Base-by-base conservation (phyloP, 2,797 vertebrate species). In the Sebastes cheni region DNA sequence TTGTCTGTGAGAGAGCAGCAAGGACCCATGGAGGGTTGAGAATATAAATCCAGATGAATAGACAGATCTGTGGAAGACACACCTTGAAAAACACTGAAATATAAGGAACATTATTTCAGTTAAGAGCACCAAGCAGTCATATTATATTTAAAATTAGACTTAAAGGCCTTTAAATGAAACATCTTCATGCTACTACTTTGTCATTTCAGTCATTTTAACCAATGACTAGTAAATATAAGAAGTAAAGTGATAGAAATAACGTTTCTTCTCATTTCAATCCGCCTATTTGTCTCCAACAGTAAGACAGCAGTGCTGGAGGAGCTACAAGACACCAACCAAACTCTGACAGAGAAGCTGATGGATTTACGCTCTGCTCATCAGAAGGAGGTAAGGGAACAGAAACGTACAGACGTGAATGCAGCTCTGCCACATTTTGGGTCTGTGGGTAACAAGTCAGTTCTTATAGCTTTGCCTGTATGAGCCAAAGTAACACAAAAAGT, bases 251-350 rank as follows among this genome's bases (percentile, higher is more conserved):
- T 65, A 32, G 14, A 65, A 23, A 22, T 39, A 23, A 46, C 42
- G 0, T 46, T 46, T 18, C 16, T 42, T 42, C 39, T 16, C 39
- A 42, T 42, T 42, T 42, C 14, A 0, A 42, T 9, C 2, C 2
- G 4, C 50, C 50, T 54, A 0, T 59, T 70, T 86, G 65, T 81
- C 36, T 2, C 42, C 23, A 10, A 80, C 72, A 94, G 93, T 54
- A 92, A 92, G 67, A 83, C 79, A 1, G n/a, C 2, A 23, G 89
- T 94, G 85, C 71, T 95, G 77, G 80, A 93, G 78, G 84, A 90
- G 60, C 86, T 95, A 0, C 80, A 86, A 13, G 75, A 72, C 10
- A 25, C 74, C 8, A 93, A 94, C 82, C 75, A 42, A 42, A 39
- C 30, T 10, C 16, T 95, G 80, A 83, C 3, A 1, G 81, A 75